A percentile compares a stretch with the other conserved stretches of the same genome.
Evolutionary conservation across 2,797 vertebrate genomes (phyloP).

Genomic region (Zenarchopterus dispar): DNA sequence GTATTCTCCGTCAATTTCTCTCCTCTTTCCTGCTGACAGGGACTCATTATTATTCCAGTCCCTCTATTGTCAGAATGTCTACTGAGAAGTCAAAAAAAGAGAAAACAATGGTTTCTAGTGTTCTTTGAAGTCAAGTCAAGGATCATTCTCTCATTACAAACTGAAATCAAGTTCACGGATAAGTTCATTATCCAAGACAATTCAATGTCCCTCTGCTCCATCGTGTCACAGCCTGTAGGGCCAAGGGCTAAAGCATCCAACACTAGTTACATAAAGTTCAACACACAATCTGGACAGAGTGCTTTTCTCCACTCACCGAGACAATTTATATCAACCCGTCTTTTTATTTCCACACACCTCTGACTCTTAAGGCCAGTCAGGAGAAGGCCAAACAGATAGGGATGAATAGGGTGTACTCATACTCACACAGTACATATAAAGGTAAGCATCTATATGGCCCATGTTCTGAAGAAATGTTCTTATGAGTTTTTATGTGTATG

Average conservation of each 20-base stretch:
- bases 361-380: slow-evolving; percentile 51
- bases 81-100: slow-evolving; percentile 13
- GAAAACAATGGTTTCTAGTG: slow-evolving; percentile 14
- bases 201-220: slow-evolving; percentile 42
- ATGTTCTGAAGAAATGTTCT: not conserved
- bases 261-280: slow-evolving; percentile 59
- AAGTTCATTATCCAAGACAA: slow-evolving; percentile 56
- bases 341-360: slow-evolving; percentile 42
- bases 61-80: slow-evolving; percentile 47
- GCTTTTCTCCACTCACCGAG: slow-evolving; percentile 32
- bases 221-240: slow-evolving; percentile 42
- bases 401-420: slow-evolving; percentile 28
- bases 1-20: slow-evolving; percentile 39
- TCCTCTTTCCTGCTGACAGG: slow-evolving; percentile 37
- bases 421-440: slow-evolving; percentile 24
- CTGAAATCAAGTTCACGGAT: slow-evolving; percentile 58
- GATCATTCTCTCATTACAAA: slow-evolving; percentile 43
- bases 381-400: slow-evolving; percentile 36
- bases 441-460: slow-evolving; percentile 13
- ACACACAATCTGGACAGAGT: slow-evolving; percentile 23
- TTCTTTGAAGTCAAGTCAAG: slow-evolving; percentile 58
- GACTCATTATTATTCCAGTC: slow-evolving; percentile 42
- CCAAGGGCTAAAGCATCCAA: slow-evolving; percentile 41
- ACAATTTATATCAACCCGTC: slow-evolving; percentile 64
- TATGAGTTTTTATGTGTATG: not conserved